Conservation (phyloP, 2,797 vertebrate genomes). For the Schizothorax lantsangensis region DNA sequence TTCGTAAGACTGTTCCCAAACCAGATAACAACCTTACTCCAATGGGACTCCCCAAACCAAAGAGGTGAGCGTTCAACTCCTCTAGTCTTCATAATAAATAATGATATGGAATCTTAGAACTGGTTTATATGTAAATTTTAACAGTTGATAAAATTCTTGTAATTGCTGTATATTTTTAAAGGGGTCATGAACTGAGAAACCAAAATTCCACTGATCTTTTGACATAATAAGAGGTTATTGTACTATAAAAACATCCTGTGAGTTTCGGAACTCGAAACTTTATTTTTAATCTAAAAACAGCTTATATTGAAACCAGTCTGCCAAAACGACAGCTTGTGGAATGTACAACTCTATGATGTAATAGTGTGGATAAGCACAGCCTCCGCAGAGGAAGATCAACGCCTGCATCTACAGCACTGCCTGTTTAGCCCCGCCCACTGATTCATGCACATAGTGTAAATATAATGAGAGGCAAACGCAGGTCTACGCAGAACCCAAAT, state of each 20-base stretch:
- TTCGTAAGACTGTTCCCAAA: constrained; percentile 89
- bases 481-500: no score
- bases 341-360: neutral
- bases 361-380: no score
- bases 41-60: constrained; percentile 94
- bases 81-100: neutral
- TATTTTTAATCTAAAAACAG: no score
- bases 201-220: neutral
- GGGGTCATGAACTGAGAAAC: neutral
- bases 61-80: constrained; percentile 79
- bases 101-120: neutral
- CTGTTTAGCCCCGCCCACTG: neutral
- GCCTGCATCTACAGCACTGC: neutral
- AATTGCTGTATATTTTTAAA: neutral
- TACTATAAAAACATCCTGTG: no score
- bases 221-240: no score
- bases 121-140: neutral
- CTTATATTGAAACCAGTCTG: neutral
- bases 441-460: no score
- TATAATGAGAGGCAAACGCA: no score
- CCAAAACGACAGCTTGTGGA: neutral
- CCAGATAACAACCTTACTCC: constrained; percentile 91
- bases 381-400: neutral
- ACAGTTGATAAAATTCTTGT: neutral
- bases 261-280: no score